Percentiles rank a stretch among this genome's conserved stretches.
Evolutionary conservation across 1,140 invertebrate genomes (phyloP).

Genomic region (Hyposmocoma kahamanoa): DNA sequence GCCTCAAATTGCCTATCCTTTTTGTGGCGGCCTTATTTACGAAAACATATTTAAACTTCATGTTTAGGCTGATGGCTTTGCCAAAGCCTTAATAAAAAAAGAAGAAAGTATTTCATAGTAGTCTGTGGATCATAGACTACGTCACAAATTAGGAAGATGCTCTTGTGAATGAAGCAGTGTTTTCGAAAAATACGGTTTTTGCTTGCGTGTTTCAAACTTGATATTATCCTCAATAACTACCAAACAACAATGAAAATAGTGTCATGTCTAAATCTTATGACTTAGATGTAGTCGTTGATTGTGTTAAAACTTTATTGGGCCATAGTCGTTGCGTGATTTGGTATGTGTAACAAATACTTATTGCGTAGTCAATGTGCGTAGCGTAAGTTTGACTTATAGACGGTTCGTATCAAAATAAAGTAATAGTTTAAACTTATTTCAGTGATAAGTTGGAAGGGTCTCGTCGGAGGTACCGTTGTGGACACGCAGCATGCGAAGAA

Average conservation of each 20-base stretch:
- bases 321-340: slow-evolving; percentile 39
- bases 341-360: slow-evolving; percentile 20
- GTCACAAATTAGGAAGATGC: no score
- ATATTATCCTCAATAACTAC: not conserved
- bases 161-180: no score
- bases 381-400: no score
- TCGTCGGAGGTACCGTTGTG: slow-evolving; percentile 42
- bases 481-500: slow-evolving; percentile 38
- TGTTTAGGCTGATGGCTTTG: no score
- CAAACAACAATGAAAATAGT: not conserved
- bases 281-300: slow-evolving; percentile 26
- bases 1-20: not conserved
- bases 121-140: no score
- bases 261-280: slow-evolving; percentile 31
- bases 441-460: slow-evolving; percentile 38
- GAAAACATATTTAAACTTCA: no score
- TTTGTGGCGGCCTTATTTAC: no score
- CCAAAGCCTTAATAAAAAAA: no score
- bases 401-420: no score
- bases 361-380: not conserved
- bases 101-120: no score
- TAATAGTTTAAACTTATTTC: slow-evolving; percentile 10
- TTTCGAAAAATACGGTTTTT: no score
- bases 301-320: slow-evolving; percentile 35
- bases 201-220: not conserved